phyloP scores from a whole-genome alignment of 1,140 invertebrate species.

The Saccostrea glomerata region DNA sequence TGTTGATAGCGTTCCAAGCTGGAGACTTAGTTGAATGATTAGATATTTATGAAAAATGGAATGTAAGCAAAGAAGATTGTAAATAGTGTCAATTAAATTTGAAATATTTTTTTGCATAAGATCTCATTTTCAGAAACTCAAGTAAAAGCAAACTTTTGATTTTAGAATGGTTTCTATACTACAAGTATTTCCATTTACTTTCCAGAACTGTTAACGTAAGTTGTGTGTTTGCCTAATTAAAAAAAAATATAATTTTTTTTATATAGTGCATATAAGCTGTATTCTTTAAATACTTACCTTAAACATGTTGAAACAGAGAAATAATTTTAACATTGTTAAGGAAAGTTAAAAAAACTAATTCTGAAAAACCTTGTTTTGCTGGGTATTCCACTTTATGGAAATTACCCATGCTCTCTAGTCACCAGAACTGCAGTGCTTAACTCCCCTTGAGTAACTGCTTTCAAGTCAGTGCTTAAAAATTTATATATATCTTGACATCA shows the following conservation, averaged over 20 bases:
- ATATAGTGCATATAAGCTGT: no score
- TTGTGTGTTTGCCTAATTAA: not conserved
- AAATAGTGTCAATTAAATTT: no score
- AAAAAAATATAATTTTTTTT: not conserved
- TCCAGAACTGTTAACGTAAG: not conserved
- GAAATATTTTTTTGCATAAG: not conserved
- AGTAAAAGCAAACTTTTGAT: not conserved
- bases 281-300: no score
- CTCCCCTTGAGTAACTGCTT: not conserved
- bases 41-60: not conserved
- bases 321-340: no score
- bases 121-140: not conserved
- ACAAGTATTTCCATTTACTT: not conserved
- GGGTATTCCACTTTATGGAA: not conserved
- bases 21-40: not conserved
- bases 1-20: conserved; percentile 20
- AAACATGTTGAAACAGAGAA: no score
- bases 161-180: not conserved
- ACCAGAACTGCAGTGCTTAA: not conserved
- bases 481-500: not conserved
- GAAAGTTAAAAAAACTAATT: no score
- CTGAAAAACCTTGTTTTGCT: no score
- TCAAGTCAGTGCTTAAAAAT: not conserved
- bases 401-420: not conserved
- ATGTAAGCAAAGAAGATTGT: no score